These are phyloP conservation scores for Ashinkailepas kermadecensis DNA, from an alignment of 2,888 invertebrate genomes.

Conservation along the genomic window DNA sequence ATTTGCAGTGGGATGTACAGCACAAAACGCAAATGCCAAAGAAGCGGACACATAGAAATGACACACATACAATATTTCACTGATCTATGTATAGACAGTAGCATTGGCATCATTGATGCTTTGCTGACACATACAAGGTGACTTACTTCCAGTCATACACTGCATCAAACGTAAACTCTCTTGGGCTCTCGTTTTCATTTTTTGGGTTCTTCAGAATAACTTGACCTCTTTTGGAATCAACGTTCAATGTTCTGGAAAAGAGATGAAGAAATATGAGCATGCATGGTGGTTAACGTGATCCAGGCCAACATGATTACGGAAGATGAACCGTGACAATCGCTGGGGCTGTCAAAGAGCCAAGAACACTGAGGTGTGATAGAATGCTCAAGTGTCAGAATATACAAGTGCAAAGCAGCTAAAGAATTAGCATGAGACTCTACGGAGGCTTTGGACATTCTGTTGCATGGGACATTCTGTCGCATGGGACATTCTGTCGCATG, in stretches of 20 bases:
- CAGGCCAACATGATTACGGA: too few species aligned
- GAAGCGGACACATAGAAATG: too few species aligned
- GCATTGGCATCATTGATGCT: slow-evolving; percentile 13
- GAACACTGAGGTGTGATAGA: too few species aligned
- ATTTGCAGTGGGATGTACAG: background rate
- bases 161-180: slow-evolving; percentile 94
- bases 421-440: too few species aligned
- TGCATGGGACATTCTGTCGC: too few species aligned
- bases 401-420: too few species aligned
- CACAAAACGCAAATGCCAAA: background rate
- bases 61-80: background rate
- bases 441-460: too few species aligned
- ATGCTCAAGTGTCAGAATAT: too few species aligned
- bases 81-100: background rate
- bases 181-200: slow-evolving; percentile 61
- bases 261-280: background rate
- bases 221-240: slow-evolving; percentile 75
- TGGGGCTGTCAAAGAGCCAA: too few species aligned
- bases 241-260: slow-evolving; percentile 60
- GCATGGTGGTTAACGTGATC: too few species aligned
- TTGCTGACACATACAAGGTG: slow-evolving; percentile 19
- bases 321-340: too few species aligned
- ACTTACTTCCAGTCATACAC: slow-evolving; percentile 79
- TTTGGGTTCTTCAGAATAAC: slow-evolving; percentile 84
- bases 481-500: too few species aligned